phyloP scores from a whole-genome alignment of 92 coral and sea anemone genomes.

The Ricordea florida region DNA sequence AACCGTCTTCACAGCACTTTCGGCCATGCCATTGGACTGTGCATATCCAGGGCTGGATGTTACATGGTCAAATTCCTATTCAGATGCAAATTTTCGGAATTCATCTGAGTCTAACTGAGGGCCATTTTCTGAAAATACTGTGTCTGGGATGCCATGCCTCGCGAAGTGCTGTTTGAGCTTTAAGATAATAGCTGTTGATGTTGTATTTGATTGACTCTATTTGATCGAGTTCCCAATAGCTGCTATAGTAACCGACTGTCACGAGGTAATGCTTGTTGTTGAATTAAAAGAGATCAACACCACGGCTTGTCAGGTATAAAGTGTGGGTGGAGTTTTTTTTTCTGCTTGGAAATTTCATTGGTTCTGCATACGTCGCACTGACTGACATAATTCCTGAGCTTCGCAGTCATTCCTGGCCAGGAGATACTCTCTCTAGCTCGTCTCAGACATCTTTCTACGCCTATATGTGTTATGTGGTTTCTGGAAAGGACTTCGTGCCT shows the following conservation, averaged over 20 bases:
- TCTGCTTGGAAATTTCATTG: background rate
- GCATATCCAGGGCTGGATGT: slow-evolving; percentile 15
- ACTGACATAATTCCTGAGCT: background rate
- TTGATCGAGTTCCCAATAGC: background rate
- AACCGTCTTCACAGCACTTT: slow-evolving; percentile 25
- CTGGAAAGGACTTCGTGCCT: background rate
- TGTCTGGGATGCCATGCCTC: slow-evolving; percentile 9
- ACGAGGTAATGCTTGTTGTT: slow-evolving; percentile 8
- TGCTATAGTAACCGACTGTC: background rate
- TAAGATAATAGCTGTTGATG: background rate
- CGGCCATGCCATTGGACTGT: slow-evolving; percentile 32
- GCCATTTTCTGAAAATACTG: slow-evolving; percentile 14
- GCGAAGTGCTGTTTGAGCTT: slow-evolving; percentile 13
- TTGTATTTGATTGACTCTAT: background rate
- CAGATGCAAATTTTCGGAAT: background rate
- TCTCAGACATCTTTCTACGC: background rate
- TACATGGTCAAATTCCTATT: background rate
- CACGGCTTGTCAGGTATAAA: slow-evolving; percentile 16
- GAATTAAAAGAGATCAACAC: background rate
- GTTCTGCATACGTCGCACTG: background rate
- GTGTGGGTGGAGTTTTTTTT: background rate
- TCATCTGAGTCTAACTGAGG: slow-evolving; percentile 15
- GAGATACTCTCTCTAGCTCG: slow-evolving; percentile 9
- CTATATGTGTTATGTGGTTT: background rate
- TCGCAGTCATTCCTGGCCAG: slow-evolving; percentile 19